These are phyloP conservation scores for Sicus ferrugineus DNA, from an alignment of 2,888 invertebrate genomes.

Conservation along the genomic window DNA sequence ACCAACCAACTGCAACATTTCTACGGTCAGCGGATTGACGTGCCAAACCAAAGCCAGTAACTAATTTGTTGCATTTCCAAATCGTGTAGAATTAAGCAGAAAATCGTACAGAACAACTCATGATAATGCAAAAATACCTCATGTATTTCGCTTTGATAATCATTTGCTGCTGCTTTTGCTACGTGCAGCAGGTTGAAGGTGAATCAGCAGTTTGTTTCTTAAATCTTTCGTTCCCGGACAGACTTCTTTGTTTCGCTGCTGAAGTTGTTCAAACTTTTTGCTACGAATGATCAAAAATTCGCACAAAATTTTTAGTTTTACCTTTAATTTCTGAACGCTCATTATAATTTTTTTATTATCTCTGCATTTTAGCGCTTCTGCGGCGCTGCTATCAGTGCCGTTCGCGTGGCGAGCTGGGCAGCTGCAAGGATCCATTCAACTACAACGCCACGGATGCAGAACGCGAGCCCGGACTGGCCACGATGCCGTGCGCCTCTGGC, in stretches of 20 bases:
- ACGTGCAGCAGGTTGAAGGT: slow-evolving; percentile 22
- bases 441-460: slow-evolving; percentile 81
- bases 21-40: neutral
- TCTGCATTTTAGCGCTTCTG: slow-evolving; percentile 68
- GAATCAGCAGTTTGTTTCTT: slow-evolving; percentile 14
- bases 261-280: neutral
- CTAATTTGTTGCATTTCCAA: slow-evolving; percentile 1
- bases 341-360: neutral
- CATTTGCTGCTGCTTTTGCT: slow-evolving; percentile 4
- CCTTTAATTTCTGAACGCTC: neutral
- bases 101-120: neutral
- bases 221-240: slow-evolving; percentile 32
- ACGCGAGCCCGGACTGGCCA: slow-evolving; percentile 75
- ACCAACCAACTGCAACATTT: too few relatives aligned
- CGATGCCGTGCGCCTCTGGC: slow-evolving; percentile 85
- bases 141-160: slow-evolving; percentile 17
- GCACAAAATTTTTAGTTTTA: too few relatives aligned
- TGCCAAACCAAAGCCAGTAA: slow-evolving; percentile 6
- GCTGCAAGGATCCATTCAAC: slow-evolving; percentile 86
- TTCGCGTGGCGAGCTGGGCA: slow-evolving; percentile 86
- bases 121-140: slow-evolving; percentile 19
- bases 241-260: too few relatives aligned
- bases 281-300: too few relatives aligned
- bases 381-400: slow-evolving; percentile 84
- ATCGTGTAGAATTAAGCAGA: neutral